phyloP scores from a whole-genome alignment of 2,888 invertebrate species.

The Zygothrica quintamaculata region DNA sequence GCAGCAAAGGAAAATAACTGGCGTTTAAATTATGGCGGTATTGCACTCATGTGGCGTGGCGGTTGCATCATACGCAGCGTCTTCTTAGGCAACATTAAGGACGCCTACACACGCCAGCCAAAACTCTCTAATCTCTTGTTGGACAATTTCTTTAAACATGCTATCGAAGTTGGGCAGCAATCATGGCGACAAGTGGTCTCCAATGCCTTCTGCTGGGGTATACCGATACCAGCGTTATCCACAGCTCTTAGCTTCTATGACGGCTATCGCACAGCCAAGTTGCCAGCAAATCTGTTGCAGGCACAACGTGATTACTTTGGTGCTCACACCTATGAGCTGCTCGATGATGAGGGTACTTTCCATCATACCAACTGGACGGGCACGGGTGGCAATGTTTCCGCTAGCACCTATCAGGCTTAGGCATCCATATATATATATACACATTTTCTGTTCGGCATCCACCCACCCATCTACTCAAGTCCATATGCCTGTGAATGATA shows the following conservation, averaged over 20 bases:
- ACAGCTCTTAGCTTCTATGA: constrained; percentile 99
- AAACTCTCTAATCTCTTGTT: constrained; percentile 93
- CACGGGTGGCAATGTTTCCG: constrained; percentile 97
- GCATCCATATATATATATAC: background rate
- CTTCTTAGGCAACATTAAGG: constrained; percentile 95
- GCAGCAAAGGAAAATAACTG: constrained; percentile 96
- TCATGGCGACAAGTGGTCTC: constrained; percentile 94
- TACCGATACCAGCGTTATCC: constrained; percentile 96
- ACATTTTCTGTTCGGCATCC: background rate
- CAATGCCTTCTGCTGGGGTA: constrained; percentile 90
- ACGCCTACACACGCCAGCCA: constrained; percentile 95
- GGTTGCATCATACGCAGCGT: constrained; percentile 95
- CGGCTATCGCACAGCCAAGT: constrained; percentile 93
- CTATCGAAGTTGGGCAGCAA: constrained; percentile 91
- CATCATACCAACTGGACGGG: constrained; percentile 99
- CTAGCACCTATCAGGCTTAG: constrained; percentile 94
- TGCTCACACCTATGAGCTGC: constrained; percentile 98
- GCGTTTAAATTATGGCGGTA: constrained; percentile 98
- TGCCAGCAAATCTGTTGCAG: constrained; percentile 98
- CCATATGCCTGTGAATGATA: constrained; percentile 25
- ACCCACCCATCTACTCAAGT: constrained; percentile 32
- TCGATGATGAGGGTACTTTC: constrained; percentile 93
- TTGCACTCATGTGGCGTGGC: constrained; percentile 99
- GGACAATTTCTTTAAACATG: constrained; percentile 96
- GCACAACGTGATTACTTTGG: constrained; percentile 99